Evolutionary conservation across 2,888 invertebrate genomes (phyloP).

Genomic region (Lymantria dispar): DNA sequence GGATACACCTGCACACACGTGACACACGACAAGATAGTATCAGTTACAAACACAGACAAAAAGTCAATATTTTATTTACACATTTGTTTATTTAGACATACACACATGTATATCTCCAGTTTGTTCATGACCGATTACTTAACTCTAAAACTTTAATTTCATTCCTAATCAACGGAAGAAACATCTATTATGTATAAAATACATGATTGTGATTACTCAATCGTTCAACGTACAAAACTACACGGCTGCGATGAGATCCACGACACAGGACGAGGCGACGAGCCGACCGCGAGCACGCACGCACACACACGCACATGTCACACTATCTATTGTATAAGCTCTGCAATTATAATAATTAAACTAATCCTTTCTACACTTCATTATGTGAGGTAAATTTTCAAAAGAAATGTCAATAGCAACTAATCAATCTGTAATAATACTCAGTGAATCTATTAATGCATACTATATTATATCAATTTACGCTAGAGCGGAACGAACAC

Average conservation of each 20-base stretch:
- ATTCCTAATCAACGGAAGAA: constrained; percentile 75
- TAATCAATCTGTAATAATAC: constrained; percentile 80
- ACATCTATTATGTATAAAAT: constrained; percentile 75
- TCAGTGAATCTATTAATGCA: constrained; percentile 79
- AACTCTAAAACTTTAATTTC: constrained; percentile 63
- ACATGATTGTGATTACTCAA: constrained; percentile 75
- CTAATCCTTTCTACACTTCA: constrained; percentile 57
- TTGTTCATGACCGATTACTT: constrained; percentile 80
- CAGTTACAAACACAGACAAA: constrained; percentile 55
- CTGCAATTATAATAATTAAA: constrained; percentile 55
- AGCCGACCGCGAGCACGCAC: constrained; percentile 21
- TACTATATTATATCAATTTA: constrained; percentile 78
- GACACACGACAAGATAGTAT: constrained; percentile 2
- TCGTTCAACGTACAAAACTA: constrained; percentile 72
- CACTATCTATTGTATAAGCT: constrained; percentile 52
- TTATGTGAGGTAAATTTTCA: constrained; percentile 63
- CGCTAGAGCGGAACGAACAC: constrained; percentile 56
- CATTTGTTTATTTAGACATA: constrained; percentile 76
- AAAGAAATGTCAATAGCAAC: constrained; percentile 59
- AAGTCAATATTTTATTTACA: constrained; percentile 79
- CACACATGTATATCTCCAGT: constrained; percentile 69
- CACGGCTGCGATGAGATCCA: constrained; percentile 74
- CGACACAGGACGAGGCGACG: constrained; percentile 48
- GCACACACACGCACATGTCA: constrained; percentile 40
- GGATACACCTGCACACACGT: too few species aligned